Base-by-base conservation (phyloP, 1,140 invertebrate species). In the Cephus cinctus region DNA sequence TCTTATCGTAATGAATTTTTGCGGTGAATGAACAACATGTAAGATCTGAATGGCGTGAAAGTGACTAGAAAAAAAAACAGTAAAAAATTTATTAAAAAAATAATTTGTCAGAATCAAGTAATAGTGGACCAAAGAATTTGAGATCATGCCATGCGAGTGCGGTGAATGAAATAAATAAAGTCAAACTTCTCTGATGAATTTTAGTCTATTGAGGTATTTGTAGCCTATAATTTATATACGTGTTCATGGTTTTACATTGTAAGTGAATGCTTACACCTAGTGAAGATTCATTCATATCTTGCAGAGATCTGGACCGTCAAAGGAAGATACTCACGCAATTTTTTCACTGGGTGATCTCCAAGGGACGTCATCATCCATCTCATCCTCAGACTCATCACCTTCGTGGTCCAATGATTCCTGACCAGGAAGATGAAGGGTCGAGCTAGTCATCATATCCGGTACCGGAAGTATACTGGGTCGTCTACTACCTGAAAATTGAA, bases 271-370 rank as follows among this genome's bases (percentile, higher is more conserved):
- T n/a, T n/a, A n/a, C n/a, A n/a, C n/a, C n/a, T n/a, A n/a, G n/a
- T n/a, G n/a, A n/a, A n/a, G n/a, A n/a, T n/a, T n/a, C n/a, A n/a
- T n/a, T n/a, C n/a, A n/a, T n/a, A n/a, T n/a, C n/a, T n/a, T n/a
- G n/a, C 30, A 20, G 11, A 14, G 19, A 23, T 14, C 15, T n/a
- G 19, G 23, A 20, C 22, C 4, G 34, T 8, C 6, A 36, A 35
- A 11, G 4, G 31, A 12, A 40, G 12, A 40, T 34, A 82, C 89
- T 89, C 83, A 92, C 88, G 89, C 86, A 63, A 93, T 92, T 74
- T 91, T 92, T 71, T 94, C 90, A 32, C 89, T 91, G 0, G 89
- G 88, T 2, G 89, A 89, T 56, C 89, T 80, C 90, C 90, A 93
- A 2, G 90, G 89, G 18, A 92, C 90, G 49, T 94, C 89, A 58